Conservation (phyloP, 2,113 vertebrate genomes). For the Menidia beryllina region DNA sequence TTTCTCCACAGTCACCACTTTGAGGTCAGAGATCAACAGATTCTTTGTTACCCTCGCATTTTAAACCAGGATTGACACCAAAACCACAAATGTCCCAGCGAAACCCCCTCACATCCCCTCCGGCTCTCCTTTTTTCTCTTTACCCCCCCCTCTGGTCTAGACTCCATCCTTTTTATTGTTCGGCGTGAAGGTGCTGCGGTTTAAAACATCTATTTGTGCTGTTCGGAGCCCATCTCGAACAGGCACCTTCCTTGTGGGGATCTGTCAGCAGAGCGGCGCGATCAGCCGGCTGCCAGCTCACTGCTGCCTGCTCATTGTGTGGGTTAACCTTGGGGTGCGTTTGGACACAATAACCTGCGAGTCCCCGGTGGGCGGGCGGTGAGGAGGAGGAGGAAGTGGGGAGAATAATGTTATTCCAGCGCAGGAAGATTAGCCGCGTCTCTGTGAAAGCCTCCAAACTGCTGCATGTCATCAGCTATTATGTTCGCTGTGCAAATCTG, state of each 20-base stretch:
- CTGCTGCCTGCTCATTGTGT: constrained; percentile 21
- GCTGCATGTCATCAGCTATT: constrained; percentile 50
- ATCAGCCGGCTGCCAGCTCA: constrained; percentile 12
- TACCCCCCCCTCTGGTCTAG: constrained; percentile 2
- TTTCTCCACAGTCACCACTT: background rate
- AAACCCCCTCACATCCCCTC: no score
- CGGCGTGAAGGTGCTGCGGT: background rate
- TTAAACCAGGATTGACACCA: constrained; percentile 30
- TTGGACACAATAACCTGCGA: constrained; percentile 28
- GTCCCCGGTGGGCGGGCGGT: constrained; percentile 38
- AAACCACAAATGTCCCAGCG: background rate
- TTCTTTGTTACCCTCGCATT: constrained; percentile 3
- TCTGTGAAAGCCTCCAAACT: constrained; percentile 48
- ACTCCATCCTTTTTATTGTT: constrained; percentile 10
- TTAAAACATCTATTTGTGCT: background rate
- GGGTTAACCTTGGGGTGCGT: constrained; percentile 28
- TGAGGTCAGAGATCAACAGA: constrained; percentile 31
- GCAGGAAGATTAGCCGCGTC: constrained; percentile 49
- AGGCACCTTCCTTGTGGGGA: constrained; percentile 15
- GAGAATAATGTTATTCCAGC: constrained; percentile 47
- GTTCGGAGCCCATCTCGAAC: background rate
- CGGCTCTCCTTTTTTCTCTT: background rate
- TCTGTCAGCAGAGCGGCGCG: background rate
- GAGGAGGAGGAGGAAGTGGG: constrained; percentile 20
- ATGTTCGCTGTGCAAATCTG: constrained; percentile 42